Base-by-base conservation (phyloP, 2,113 vertebrate genomes). In the Sceloporus tristichus region DNA sequence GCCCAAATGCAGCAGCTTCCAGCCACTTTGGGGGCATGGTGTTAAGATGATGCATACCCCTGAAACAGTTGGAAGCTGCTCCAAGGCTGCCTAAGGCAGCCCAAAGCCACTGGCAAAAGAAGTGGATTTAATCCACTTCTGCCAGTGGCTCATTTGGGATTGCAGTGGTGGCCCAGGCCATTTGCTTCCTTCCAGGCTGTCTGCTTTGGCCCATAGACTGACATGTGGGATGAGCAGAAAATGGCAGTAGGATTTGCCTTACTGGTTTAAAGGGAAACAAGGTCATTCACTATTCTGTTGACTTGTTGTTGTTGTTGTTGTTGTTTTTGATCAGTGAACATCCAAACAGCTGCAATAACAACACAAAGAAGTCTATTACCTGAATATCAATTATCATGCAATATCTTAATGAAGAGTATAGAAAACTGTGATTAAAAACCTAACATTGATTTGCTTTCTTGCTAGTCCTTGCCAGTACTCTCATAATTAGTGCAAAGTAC, bases 371-470 rank as follows among this genome's bases (percentile, higher is more conserved):
- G 66, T 56, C 25, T 77, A 38, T 78, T 75, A 59, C 62, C 59
- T 78, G 7, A 65, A 83, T 59, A 77, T 88, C 81, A 88, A 54
- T 7, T 77, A 56, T 68, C 76, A 66, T 68, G 87, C 48, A 66
- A 29, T 68, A 68, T 83, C 56, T 70, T 40, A 70, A 84, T 83
- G 62, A 78, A 83, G 77, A n/a, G 27, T 62, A 70, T 25, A 56
- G 0, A 87, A 89, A n/a, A 0, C 89, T 34, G 4, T 7, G 75
- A 34, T 87, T 89, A 80, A 71, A 34, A 10, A 75, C 81, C 68
- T 87, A 25, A 27, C 29, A 65, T 5, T 81, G 13, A 92, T 81
- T 18, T 81, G 3, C 25, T 89, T 91, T 48, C 59, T 40, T 87
- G 53, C 56, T 73, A 68, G 70, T 81, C 89, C 0, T 84, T 82